Evolutionary conservation across 2,113 vertebrate genomes (phyloP).

Genomic region (Chamaea fasciata): DNA sequence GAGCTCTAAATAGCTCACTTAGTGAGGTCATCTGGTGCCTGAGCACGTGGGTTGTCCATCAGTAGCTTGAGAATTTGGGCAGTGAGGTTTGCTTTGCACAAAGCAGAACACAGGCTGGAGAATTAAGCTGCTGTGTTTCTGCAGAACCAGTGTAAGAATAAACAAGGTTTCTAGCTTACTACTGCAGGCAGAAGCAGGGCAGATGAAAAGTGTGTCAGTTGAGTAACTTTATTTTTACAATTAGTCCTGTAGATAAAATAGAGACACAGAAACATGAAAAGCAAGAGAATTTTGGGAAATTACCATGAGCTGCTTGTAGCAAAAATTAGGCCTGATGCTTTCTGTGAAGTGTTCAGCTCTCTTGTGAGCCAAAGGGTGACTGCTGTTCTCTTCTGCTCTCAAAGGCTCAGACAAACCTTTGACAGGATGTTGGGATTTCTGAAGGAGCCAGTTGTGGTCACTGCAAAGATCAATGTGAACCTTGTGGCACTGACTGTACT

Average conservation of each 20-base stretch:
- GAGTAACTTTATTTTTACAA: background rate
- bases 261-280: background rate
- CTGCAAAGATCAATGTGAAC: slow-evolving; percentile 77
- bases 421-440: slow-evolving; percentile 66
- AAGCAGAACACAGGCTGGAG: background rate
- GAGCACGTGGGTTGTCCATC: background rate
- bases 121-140: background rate
- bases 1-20: background rate
- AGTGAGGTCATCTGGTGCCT: background rate
- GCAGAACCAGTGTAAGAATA: background rate
- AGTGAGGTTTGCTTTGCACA: background rate
- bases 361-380: background rate
- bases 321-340: background rate
- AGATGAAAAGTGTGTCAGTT: background rate
- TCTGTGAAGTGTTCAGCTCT: background rate
- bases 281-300: background rate
- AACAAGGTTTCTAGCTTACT: background rate
- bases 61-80: background rate
- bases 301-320: background rate
- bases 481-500: slow-evolving; percentile 73
- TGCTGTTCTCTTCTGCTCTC: background rate
- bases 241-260: background rate
- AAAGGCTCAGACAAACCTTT: background rate
- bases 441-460: slow-evolving; percentile 79
- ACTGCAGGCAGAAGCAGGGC: background rate